Evolutionary conservation across 2,113 vertebrate genomes (phyloP), one percentile per base, ranked within the genome.

Genomic region (Anser brachyrhynchus): DNA sequence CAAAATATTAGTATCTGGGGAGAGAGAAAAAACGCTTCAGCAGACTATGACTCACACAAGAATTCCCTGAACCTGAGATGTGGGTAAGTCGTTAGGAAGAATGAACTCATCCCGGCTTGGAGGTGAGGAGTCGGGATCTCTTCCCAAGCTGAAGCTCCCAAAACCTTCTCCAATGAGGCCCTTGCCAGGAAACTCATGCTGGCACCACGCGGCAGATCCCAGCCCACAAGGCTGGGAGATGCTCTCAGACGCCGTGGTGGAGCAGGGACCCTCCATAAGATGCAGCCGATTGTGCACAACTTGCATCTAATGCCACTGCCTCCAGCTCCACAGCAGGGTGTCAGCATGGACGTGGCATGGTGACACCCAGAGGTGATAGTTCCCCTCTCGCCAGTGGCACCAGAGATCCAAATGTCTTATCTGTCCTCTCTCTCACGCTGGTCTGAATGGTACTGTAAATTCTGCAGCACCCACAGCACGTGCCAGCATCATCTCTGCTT

Each of bases 41-140:
- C 90, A 95, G 87, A 81, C 74, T 71, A 49, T 90, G 92, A 92
- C 83, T 95, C 95, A 95, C 74, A 18, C 70, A 64, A 81, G 78
- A 94, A 77, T 84, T 92, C 83, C 83, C 90, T 90, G 70, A 94
- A 81, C 70, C 95, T 90, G 92, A 90, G 92, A 58, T 64, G 82
- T 87, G 92, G 94, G 86, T 72, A 80, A 92, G 70, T 92, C 31
- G 3, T 73, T 87, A 67, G 70, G 83, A 87, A 84, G 78, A 41
- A 84, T 90, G 94, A 95, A 94, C 94, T 95, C 95, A 90, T 94
- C 95, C 70, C 78, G 58, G 83, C 70, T 87, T 4, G 0, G 79
- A 94, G 87, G 70, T 92, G 87, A 92, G 55, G 55, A 84, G 57
- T 28, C 78, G 58, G 70, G 82, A 69, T 15, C 37, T 77, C 83